Conservation (phyloP, 1,140 invertebrate genomes). For the Vanessa atalanta region DNA sequence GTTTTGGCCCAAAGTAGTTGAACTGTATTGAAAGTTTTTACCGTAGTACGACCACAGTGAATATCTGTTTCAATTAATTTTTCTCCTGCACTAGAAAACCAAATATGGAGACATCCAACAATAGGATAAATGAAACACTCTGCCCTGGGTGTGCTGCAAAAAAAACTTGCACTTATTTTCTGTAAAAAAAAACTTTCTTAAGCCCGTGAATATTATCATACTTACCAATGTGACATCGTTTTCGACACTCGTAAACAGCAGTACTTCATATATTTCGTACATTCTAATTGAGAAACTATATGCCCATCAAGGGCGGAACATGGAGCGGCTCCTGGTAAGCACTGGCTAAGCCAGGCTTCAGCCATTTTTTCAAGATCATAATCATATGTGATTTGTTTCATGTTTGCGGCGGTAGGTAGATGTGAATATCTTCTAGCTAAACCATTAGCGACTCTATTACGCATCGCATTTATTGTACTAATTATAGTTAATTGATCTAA, state of each 20-base stretch:
- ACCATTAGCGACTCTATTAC: slow-evolving; percentile 63
- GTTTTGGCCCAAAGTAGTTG: slow-evolving; percentile 70
- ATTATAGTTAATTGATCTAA: slow-evolving; percentile 54
- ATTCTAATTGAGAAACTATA: slow-evolving; percentile 65
- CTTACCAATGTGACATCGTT: slow-evolving; percentile 49
- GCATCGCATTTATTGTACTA: slow-evolving; percentile 69
- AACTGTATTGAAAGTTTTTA: slow-evolving; percentile 54
- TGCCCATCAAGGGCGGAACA: slow-evolving; percentile 61
- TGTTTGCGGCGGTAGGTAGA: slow-evolving; percentile 68
- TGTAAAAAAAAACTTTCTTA: slow-evolving; percentile 7
- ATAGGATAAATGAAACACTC: slow-evolving; percentile 65
- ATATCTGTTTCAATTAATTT: slow-evolving; percentile 54
- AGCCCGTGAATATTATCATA: not conserved
- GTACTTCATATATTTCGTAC: slow-evolving; percentile 59
- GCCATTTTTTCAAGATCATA: slow-evolving; percentile 67
- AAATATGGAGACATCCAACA: slow-evolving; percentile 66
- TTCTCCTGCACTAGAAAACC: slow-evolving; percentile 62
- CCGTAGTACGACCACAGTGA: slow-evolving; percentile 57
- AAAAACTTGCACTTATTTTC: not conserved
- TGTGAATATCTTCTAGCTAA: slow-evolving; percentile 54
- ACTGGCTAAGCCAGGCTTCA: slow-evolving; percentile 63
- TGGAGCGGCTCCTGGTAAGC: slow-evolving; percentile 64
- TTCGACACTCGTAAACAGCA: slow-evolving; percentile 52
- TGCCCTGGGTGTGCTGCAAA: slow-evolving; percentile 55
- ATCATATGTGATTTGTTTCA: slow-evolving; percentile 71